These are phyloP conservation scores for Eupristina koningsbergeri DNA, from an alignment of 1,140 invertebrate genomes.

Conservation along the genomic window DNA sequence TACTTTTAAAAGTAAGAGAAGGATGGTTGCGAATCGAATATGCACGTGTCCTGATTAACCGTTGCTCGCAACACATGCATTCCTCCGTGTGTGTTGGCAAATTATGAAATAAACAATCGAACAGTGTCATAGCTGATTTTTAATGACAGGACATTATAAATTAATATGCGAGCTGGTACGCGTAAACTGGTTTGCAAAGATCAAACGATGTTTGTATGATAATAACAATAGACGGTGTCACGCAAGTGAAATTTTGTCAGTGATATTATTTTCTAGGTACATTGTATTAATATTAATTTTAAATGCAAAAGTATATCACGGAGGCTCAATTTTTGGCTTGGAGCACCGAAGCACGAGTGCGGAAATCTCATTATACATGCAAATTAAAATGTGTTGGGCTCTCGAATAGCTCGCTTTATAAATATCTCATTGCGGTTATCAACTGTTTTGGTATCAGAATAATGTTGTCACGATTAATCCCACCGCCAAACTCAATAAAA, in stretches of 20 bases:
- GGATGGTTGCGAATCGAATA: background rate
- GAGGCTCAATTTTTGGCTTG: too few species aligned
- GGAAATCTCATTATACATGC: background rate
- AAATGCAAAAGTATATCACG: background rate
- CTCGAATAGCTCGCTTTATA: too few species aligned
- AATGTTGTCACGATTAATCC: too few species aligned
- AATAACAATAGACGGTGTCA: background rate
- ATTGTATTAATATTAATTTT: background rate
- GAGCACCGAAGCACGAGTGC: too few species aligned
- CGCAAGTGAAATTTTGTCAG: background rate
- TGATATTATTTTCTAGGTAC: background rate
- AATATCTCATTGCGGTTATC: too few species aligned
- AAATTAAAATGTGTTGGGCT: too few species aligned
- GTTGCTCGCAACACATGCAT: background rate
- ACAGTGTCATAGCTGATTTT: too few species aligned
- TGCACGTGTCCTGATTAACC: background rate
- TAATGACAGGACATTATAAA: background rate
- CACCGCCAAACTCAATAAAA: too few species aligned
- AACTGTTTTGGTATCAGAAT: too few species aligned
- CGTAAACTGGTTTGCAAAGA: background rate
- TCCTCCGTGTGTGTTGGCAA: background rate
- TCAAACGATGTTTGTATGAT: background rate
- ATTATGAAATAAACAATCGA: background rate
- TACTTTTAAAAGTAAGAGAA: background rate
- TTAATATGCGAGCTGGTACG: slow-evolving; percentile 10